Evolutionary conservation across 30 jellyfish, hydroid and myxozoan species (phyloP), one percentile per base, ranked within the genome.

Genomic region (Pelagia noctiluca): DNA sequence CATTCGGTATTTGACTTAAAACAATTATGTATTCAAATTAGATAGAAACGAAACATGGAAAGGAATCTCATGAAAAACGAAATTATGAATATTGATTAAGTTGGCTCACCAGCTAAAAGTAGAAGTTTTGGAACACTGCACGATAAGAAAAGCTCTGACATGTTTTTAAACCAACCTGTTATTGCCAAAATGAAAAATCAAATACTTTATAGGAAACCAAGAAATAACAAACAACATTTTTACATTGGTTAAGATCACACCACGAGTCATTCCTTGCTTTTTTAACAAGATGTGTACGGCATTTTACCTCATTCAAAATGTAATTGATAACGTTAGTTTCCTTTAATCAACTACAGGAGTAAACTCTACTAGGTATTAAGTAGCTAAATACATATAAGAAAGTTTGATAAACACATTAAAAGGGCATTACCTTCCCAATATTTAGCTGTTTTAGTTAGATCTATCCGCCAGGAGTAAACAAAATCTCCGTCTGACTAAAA

Each of bases 151-250:
- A 92, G 80, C 37, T 78, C 67, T 28, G 98, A 86, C 98, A 92
- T 92, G 36, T 92, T 91, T 76, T 92, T 70, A 92, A 92, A 92
- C 98, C 98, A 92, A 5, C 98, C 98, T 92, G 66, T 47, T 21
- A 69, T n/a, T 10, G 26, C 24, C 1, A 35, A 62, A 48, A 0
- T 16, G 3, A 19, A 67, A 42, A n/a, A n/a, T n/a, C n/a, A n/a
- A n/a, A 13, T 48, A 48, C 62, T 48, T 48, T n/a, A 48, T n/a
- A 48, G n/a, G n/a, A 48, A n/a, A 48, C 13, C 18, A 13, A 13
- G n/a, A 48, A 48, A 11, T 11, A 48, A 48, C 13, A 11, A 11
- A 11, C 13, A n/a, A n/a, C n/a, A n/a, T n/a, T n/a, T n/a, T n/a
- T n/a, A n/a, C n/a, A n/a, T n/a, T n/a, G n/a, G n/a, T n/a, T n/a